Evolutionary conservation across 2,888 invertebrate species (phyloP).

Genomic region (Syrista parreyssii): DNA sequence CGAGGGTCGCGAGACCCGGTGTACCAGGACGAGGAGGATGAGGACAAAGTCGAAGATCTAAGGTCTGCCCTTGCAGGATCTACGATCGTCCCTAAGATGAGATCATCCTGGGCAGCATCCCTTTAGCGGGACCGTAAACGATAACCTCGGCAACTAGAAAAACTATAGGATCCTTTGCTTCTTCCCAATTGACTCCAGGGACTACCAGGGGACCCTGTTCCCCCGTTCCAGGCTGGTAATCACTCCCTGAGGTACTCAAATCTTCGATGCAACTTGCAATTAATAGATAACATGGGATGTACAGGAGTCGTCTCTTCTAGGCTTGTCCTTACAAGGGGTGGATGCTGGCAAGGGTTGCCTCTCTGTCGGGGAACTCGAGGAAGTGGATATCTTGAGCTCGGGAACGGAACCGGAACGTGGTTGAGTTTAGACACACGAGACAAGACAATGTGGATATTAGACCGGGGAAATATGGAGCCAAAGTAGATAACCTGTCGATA

Average conservation of each 20-base stretch:
- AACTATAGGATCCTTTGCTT: not conserved
- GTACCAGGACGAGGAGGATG: slow-evolving; percentile 38
- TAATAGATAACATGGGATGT: not conserved
- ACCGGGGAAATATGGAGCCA: slow-evolving; percentile 45
- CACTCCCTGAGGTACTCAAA: not conserved
- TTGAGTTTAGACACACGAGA: slow-evolving; percentile 51
- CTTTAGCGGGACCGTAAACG: not conserved
- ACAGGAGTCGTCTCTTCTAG: not conserved
- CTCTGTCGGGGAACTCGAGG: not conserved
- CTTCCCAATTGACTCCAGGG: not conserved
- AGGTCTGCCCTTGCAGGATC: slow-evolving; percentile 62
- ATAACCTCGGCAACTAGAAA: not conserved
- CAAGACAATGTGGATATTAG: slow-evolving; percentile 61
- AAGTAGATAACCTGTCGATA: slow-evolving; percentile 61
- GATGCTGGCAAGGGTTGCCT: not conserved
- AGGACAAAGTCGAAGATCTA: slow-evolving; percentile 57
- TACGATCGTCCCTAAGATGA: slow-evolving; percentile 63
- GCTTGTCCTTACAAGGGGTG: not conserved
- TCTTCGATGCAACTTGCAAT: not conserved
- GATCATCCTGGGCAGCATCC: slow-evolving; percentile 42
- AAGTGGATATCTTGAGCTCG: not conserved
- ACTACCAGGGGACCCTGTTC: not conserved
- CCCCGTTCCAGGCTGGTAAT: not conserved
- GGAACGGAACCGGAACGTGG: not conserved
- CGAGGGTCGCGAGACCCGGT: slow-evolving; percentile 56